These are phyloP conservation scores for Choloepus didactylus DNA, from an alignment of 2,797 vertebrate species.

Conservation along the genomic window DNA sequence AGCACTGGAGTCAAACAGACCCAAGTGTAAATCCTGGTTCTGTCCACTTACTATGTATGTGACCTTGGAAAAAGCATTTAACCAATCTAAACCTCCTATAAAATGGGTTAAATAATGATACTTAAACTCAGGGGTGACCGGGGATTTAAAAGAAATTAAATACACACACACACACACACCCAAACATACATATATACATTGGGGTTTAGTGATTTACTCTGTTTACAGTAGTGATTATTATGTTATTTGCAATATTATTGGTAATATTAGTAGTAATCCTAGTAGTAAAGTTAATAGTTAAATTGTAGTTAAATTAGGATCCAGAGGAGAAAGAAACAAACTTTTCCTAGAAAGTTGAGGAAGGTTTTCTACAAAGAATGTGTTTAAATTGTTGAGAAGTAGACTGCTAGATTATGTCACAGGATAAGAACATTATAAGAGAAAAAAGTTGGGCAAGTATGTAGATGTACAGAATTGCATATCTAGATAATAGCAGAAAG, in stretches of 20 bases:
- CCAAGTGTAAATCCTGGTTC: not conserved
- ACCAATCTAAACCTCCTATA: not conserved
- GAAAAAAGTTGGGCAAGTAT: not conserved
- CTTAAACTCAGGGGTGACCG: not conserved
- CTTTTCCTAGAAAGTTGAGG: not conserved
- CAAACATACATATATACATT: not conserved
- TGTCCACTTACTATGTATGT: not conserved
- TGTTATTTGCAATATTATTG: not conserved
- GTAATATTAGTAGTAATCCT: not conserved
- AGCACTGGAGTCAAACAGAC: not conserved
- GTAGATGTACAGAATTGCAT: not conserved
- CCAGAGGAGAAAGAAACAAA: not conserved
- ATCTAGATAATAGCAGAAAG: not conserved
- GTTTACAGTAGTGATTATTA: not conserved
- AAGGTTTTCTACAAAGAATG: not conserved
- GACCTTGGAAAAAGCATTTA: not conserved
- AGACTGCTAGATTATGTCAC: not conserved
- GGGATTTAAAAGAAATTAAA: not conserved
- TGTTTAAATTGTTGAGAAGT: not conserved
- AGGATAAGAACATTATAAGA: not conserved
- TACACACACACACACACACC: no score
- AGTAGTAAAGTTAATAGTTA: not conserved
- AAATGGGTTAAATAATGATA: slow-evolving; percentile 11
- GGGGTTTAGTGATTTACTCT: not conserved
- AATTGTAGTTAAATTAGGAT: not conserved